Evolutionary conservation across 2,797 vertebrate genomes (phyloP), one percentile per base, ranked within the genome.

Genomic region (Iguana delicatissima): DNA sequence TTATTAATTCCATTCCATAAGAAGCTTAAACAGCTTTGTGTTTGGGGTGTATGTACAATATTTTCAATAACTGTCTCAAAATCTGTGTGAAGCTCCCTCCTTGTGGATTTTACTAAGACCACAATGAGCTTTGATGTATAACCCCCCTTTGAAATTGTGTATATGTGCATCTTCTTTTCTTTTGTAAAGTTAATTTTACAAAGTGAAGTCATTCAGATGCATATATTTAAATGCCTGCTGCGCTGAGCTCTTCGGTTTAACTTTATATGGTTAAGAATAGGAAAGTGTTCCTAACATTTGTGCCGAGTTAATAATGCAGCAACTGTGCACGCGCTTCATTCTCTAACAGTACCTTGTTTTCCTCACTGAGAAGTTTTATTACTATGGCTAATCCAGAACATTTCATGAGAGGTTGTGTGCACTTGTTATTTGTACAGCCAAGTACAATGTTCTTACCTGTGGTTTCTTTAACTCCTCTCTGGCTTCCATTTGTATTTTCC

Each of bases 381-480:
- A 91, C 92, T 89, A 82, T 89, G 93, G 94, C 92, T 95, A 95
- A 96, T 96, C 91, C 89, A 93, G 93, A 92, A 95, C 85, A 92
- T 95, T 96, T 96, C 94, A 95, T 0, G n/a, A 93, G 92, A 93
- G 83, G 20, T 59, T 52, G 52, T 86, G 88, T 95, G 95, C 88
- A 80, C 42, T 88, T 67, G 81, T 93, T 93, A 88, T 89, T 94
- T 95, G 89, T 95, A 90, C 89, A 91, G 95, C 95, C 95, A 96
- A 96, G 91, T 93, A 95, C 90, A 93, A 76, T 94, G 93, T 94
- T 95, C 94, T 95, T 91, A 88, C 89, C 92, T 92, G 10, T 95
- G 92, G 94, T 96, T 95, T 96, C 89, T 93, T 96, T 96, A 95
- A 96, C 93, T 91, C 88, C 89, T 94, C 93, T 93, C 92, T 94